Evolutionary conservation across 2,888 invertebrate genomes (phyloP).

Genomic region (Coelinius sp.): DNA sequence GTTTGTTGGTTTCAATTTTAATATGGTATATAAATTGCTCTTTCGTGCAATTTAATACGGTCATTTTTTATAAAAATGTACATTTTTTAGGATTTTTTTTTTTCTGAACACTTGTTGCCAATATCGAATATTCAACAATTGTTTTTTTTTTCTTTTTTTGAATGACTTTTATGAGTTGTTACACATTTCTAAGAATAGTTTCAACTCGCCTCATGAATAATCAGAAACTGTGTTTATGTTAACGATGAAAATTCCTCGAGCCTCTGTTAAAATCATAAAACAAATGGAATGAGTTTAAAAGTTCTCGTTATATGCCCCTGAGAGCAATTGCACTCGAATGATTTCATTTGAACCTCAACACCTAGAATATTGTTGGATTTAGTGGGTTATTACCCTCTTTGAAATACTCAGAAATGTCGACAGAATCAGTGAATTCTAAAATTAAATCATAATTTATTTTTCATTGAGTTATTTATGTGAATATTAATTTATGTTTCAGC

Average conservation of each 20-base stretch:
- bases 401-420: too few relatives aligned
- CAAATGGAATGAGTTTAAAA: slow-evolving; percentile 6
- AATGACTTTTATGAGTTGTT: background rate
- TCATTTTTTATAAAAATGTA: background rate
- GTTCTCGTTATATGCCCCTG: background rate
- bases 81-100: background rate
- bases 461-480: too few relatives aligned
- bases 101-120: background rate
- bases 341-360: background rate
- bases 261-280: background rate
- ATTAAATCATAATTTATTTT: too few relatives aligned
- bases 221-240: background rate
- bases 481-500: slow-evolving; percentile 65
- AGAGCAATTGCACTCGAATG: background rate
- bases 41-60: background rate
- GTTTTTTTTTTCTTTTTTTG: background rate
- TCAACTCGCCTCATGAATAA: background rate
- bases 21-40: background rate
- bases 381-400: too few relatives aligned
- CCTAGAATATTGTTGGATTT: background rate
- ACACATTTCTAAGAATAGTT: background rate
- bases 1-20: slow-evolving; percentile 12
- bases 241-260: background rate
- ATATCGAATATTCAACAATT: background rate
- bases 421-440: too few relatives aligned